Conservation (phyloP, 2,888 invertebrate genomes). For the Thymelicus sylvestris region DNA sequence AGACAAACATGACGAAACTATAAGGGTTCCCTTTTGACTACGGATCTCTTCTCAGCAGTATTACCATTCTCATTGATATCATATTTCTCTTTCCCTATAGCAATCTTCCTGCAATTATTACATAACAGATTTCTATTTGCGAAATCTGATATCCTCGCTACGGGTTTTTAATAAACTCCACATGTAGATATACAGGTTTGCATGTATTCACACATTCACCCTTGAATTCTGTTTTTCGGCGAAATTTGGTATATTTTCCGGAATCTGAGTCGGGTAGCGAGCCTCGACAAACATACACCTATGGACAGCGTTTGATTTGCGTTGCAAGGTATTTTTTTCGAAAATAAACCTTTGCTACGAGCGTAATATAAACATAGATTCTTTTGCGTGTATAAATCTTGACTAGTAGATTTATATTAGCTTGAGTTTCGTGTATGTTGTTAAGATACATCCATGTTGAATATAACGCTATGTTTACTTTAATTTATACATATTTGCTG, state of each 20-base stretch:
- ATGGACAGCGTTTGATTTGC: background rate
- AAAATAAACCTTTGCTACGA: background rate
- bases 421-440: too few species aligned
- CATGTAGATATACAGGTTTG: background rate
- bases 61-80: too few species aligned
- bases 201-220: constrained; percentile 15
- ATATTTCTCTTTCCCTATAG: too few species aligned
- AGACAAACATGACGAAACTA: too few species aligned
- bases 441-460: too few species aligned
- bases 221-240: constrained; percentile 4
- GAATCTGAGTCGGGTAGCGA: background rate
- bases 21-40: too few species aligned
- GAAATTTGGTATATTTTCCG: constrained; percentile 11
- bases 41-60: too few species aligned
- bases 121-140: background rate
- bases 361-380: background rate
- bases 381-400: background rate
- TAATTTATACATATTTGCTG: too few species aligned
- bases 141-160: background rate
- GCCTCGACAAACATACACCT: constrained; percentile 1
- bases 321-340: background rate
- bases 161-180: constrained; percentile 22
- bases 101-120: too few species aligned
- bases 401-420: too few species aligned
- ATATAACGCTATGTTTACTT: too few species aligned